These are phyloP conservation scores for Eucidaris tribuloides DNA, from an alignment of 35 echinoderm and acorn worm genomes.

Conservation along the genomic window DNA sequence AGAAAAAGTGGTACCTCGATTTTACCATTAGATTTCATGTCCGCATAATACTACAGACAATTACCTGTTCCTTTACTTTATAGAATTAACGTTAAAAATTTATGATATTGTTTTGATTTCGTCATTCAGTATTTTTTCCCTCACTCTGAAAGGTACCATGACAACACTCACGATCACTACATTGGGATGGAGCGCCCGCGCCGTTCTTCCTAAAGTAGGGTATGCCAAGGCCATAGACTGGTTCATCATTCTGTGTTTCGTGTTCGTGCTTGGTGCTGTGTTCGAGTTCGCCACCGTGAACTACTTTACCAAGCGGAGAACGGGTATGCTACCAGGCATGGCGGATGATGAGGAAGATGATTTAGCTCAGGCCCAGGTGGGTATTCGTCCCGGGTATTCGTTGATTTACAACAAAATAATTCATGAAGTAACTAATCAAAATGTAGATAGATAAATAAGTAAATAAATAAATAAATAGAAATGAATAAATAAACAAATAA, in stretches of 20 bases:
- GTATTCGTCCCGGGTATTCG: neutral
- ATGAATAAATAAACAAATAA: too few species aligned
- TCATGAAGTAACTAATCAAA: neutral
- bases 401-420: neutral
- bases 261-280: conserved; percentile 83
- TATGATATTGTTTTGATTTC: too few species aligned
- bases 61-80: too few species aligned
- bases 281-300: conserved; percentile 90
- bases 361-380: conserved; percentile 73
- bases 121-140: neutral
- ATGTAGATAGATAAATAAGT: too few species aligned
- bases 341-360: conserved; percentile 87
- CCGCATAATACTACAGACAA: too few species aligned
- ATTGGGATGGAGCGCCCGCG: conserved; percentile 64
- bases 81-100: too few species aligned
- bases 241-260: conserved; percentile 82
- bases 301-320: conserved; percentile 86
- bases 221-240: conserved; percentile 94
- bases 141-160: conserved; percentile 66
- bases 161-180: conserved; percentile 90
- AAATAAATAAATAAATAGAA: too few species aligned
- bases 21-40: too few species aligned
- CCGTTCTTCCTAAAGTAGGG: conserved; percentile 85
- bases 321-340: conserved; percentile 83
- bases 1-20: too few species aligned